Base-by-base conservation (phyloP, 1,140 invertebrate species). In the Glossosoma conforme region DNA sequence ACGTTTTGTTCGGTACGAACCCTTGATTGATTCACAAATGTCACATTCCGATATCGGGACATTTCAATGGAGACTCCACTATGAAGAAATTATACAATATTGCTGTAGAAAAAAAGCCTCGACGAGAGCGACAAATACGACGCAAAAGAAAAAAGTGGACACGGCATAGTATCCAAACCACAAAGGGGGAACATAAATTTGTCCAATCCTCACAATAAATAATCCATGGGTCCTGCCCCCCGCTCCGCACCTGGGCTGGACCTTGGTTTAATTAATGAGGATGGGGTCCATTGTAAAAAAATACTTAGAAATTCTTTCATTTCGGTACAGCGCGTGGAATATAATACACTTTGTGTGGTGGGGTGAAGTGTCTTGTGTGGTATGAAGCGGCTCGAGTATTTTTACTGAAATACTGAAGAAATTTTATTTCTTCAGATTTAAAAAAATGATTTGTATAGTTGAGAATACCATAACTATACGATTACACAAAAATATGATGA, bases 171-270 rank as follows among this genome's bases (percentile, higher is more conserved):
- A 48, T 58, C 47, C 36, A 52, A 52, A 52, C 56, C 56, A 58
- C 56, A 58, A 58, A 54, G 35, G 56, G 42, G 50, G 38, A 54
- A 54, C 56, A 58, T 58, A 58, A 58, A 58, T 58, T 58, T 58
- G 56, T 54, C 46, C 43, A 47, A 53, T 51, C 56, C 56, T 22
- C 38, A 54, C 44, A 51, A 54, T 58, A 58, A 58, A 54, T 54
- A 57, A 54, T 54, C 56, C 54, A 5, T 38, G 9, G n/a, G 18
- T 43, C 24, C 13, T 38, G 22, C 38, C 24, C 49, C 17, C 19
- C 19, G n/a, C 25, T 22, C 17, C 30, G 18, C 10, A 13, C 17
- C n/a, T 13, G 19, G 18, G n/a, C 42, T 17, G 14, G 9, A 33
- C 47, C 13, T 18, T 2, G 11, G 13, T 22, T 22, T 49, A 54